Evolutionary conservation across 2,113 vertebrate genomes (phyloP).

Genomic region (Ciconia boyciana): DNA sequence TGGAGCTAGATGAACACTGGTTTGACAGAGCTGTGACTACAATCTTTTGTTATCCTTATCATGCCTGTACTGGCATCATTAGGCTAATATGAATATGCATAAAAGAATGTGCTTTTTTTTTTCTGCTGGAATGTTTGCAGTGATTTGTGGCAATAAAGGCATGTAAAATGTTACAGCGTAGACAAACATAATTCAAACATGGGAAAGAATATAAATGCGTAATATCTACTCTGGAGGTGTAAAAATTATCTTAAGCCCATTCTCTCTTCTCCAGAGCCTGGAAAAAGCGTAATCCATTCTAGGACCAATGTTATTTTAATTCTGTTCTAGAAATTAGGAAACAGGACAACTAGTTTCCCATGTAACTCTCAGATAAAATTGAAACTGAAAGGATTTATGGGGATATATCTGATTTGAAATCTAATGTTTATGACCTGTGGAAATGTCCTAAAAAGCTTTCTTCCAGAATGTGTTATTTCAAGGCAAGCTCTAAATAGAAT

Average conservation of each 20-base stretch:
- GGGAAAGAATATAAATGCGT: background rate
- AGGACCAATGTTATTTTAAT: background rate
- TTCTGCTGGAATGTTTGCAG: background rate
- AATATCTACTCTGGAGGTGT: background rate
- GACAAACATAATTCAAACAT: background rate
- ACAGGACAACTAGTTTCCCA: background rate
- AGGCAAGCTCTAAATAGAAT: background rate
- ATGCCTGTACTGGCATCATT: background rate
- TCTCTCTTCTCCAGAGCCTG: background rate
- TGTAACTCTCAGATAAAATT: background rate
- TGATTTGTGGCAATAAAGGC: background rate
- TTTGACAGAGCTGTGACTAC: background rate
- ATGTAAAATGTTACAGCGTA: background rate
- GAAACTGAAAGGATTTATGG: background rate
- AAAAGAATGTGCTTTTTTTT: background rate
- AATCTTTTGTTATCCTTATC: background rate
- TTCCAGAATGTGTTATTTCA: background rate
- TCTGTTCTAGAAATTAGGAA: background rate
- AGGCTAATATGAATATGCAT: background rate
- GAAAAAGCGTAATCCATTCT: background rate
- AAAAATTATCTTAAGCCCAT: background rate
- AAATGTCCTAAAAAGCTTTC: background rate
- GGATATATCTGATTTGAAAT: background rate
- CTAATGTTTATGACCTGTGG: background rate
- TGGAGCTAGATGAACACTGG: background rate